A percentile compares a stretch with the other conserved stretches of the same genome.
phyloP scores from a whole-genome alignment of 2,113 vertebrate genomes.

The Sciurus niger region DNA sequence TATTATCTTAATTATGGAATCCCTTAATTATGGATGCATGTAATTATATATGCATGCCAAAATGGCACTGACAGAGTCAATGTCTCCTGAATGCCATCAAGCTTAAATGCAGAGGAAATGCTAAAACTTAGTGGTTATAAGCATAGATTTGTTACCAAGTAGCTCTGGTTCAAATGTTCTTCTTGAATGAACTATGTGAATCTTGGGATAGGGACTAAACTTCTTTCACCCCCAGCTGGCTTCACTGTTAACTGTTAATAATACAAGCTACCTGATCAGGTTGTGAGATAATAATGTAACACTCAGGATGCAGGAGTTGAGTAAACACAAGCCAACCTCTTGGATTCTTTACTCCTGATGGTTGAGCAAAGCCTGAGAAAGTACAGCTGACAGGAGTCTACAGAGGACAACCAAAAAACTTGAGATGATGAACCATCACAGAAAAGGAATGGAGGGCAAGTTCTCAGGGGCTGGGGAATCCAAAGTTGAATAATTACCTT shows the following conservation, averaged over 20 bases:
- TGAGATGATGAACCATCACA: not conserved
- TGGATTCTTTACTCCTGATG: not conserved
- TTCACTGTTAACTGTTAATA: not conserved
- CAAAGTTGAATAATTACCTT: conserved; percentile 13
- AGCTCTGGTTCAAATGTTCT: not conserved
- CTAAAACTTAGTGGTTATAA: not conserved
- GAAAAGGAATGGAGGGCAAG: not conserved
- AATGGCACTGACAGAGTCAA: not conserved
- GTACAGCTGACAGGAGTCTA: not conserved
- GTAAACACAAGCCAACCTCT: not conserved
- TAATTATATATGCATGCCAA: not conserved
- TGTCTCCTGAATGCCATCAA: not conserved
- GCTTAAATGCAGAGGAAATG: not conserved
- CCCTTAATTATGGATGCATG: not conserved
- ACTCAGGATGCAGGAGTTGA: not conserved
- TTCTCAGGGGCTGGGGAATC: not conserved
- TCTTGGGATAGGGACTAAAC: not conserved
- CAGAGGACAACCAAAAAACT: not conserved
- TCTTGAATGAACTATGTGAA: not conserved
- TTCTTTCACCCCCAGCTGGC: not conserved
- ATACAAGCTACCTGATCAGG: not conserved
- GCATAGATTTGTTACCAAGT: not conserved
- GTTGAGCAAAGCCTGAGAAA: not conserved
- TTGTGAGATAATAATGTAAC: not conserved
- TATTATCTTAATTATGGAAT: conserved; percentile 11